Conservation (phyloP, 2,797 vertebrate species). For the Falco novaeseelandiae region DNA sequence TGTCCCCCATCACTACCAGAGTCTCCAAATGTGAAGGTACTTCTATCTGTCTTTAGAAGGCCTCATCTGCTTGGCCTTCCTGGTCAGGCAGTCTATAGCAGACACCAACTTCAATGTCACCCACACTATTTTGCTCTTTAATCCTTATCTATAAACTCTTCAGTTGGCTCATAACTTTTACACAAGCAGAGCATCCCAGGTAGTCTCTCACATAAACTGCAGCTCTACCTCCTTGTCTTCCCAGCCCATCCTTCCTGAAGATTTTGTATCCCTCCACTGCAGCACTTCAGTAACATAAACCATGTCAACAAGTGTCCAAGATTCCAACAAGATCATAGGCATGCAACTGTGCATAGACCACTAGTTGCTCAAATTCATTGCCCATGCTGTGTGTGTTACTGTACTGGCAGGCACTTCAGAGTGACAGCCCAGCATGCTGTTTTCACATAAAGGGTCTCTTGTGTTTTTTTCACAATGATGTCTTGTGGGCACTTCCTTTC, state of each 20-base stretch:
- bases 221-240: not conserved
- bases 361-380: not conserved
- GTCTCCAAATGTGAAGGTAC: not conserved
- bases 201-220: not conserved
- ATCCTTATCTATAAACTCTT: not conserved
- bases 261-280: not conserved
- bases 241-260: not conserved
- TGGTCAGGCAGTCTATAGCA: not conserved
- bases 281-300: not conserved
- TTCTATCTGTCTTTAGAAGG: no score
- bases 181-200: not conserved
- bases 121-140: not conserved
- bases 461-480: not conserved
- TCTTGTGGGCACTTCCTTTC: not conserved
- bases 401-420: not conserved
- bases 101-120: not conserved
- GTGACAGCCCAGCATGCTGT: not conserved
- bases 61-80: not conserved
- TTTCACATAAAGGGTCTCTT: not conserved
- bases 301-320: not conserved
- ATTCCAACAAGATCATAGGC: not conserved
- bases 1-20: not conserved
- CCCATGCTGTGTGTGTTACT: fast-evolving
- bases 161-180: not conserved
- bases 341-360: not conserved